phyloP scores from a whole-genome alignment of 2,113 vertebrate species.

The Neoarius graeffei region DNA sequence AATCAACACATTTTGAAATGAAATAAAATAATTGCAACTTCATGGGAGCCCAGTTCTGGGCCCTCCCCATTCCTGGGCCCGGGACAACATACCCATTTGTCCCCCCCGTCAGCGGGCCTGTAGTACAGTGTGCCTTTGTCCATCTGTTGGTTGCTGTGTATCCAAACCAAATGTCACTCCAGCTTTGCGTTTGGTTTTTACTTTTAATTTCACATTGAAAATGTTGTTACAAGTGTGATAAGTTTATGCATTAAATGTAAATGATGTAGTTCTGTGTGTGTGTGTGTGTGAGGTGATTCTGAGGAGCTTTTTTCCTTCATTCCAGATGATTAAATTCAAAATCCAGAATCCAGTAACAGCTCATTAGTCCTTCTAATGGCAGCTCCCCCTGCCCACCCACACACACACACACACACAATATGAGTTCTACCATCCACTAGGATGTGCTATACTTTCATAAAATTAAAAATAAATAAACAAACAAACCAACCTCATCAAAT shows the following conservation, averaged over 20 bases:
- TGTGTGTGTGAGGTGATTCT: neutral
- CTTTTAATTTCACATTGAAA: neutral
- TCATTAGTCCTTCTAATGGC: conserved; percentile 22
- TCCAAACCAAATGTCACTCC: neutral
- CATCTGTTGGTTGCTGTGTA: neutral
- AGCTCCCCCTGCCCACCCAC: neutral
- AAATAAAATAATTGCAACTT: no score
- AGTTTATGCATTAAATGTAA: neutral
- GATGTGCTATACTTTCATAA: neutral
- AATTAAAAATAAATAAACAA: neutral
- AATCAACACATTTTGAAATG: no score
- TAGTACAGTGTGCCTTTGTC: neutral
- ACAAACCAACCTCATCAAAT: neutral
- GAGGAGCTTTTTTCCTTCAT: neutral
- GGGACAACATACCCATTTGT: no score
- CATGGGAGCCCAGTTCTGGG: no score
- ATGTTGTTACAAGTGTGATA: neutral
- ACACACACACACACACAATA: conserved; percentile 1
- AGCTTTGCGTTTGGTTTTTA: neutral
- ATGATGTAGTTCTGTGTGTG: no score
- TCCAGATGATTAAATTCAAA: conserved; percentile 17
- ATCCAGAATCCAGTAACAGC: neutral
- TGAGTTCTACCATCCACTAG: neutral
- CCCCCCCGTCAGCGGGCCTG: no score
- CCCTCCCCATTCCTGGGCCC: no score